Evolutionary conservation across 2,113 vertebrate species (phyloP).

Genomic region (Gymnorhina tibicen): DNA sequence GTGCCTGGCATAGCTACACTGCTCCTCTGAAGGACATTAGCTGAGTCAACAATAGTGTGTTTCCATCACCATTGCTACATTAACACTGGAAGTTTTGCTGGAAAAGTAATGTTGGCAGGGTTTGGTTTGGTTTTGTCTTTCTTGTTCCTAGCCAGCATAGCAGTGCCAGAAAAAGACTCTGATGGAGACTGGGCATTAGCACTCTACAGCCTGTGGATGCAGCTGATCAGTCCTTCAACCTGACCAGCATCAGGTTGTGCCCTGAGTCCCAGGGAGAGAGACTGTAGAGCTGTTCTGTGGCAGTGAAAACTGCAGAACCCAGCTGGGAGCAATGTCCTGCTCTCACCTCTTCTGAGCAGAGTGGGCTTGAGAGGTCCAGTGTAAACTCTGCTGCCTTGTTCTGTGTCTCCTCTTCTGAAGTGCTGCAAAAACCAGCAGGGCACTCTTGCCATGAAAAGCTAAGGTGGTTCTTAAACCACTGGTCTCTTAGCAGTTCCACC

Average conservation of each 20-base stretch:
- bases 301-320: neutral
- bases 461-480: neutral
- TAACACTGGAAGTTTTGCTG: constrained; percentile 16
- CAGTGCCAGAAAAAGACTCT: neutral
- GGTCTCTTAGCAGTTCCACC: neutral
- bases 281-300: neutral
- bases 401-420: neutral
- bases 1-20: neutral
- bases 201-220: neutral
- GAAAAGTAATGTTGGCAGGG: neutral
- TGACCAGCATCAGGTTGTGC: neutral
- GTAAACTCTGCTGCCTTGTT: neutral
- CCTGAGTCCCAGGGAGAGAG: neutral
- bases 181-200: neutral
- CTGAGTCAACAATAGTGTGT: neutral
- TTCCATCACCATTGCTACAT: neutral
- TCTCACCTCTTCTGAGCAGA: neutral
- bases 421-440: neutral
- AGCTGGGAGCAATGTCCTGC: neutral
- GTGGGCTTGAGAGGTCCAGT: neutral
- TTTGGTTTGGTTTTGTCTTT: neutral
- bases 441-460: neutral
- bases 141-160: neutral
- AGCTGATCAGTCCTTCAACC: neutral
- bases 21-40: neutral